Base-by-base conservation (phyloP, 2,797 vertebrate genomes). In the Masticophis lateralis region DNA sequence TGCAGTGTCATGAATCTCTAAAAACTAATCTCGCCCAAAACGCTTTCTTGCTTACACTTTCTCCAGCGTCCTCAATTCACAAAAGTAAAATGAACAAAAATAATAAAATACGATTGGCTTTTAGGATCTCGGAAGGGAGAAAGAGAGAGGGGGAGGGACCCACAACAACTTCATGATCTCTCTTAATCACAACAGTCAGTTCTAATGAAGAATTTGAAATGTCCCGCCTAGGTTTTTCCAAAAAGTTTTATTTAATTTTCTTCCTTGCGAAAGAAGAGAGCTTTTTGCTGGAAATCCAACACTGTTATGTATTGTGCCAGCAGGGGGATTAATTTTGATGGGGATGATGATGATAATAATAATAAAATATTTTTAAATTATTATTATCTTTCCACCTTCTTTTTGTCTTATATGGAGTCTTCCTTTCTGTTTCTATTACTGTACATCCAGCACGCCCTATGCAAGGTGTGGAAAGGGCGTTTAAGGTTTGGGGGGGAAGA, bases 1-100 rank as follows among this genome's bases (percentile, higher is more conserved):
- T 90, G 89, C 97, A 97, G 98, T 96, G 96, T 98, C 97, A 98
- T 97, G 97, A 87, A 95, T 93, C 25, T 86, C 83, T 5, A 74
- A 92, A 90, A 96, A 95, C 92, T 92, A 89, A 59, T 20, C 95
- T 90, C 1, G 43, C 94, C 83, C 93, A 87, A 94, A 95, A 91
- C 18, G 25, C 92, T 93, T 93, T 60, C 86, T 0, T 8, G 12
- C 18, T 2, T 2, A 83, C 55, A 12, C 55, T 66, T 4, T 32
- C 92, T 88, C 92, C 53, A 56, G 94, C 88, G 20, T 63, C 53
- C 18, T 93, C n/a, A 90, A 95, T 96, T 93, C 86, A 51, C 63
- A 91, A 61, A 90, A 92, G 28, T 92, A 16, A 90, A 79, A 93
- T 93, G 57, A 79, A 43, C 11, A 32, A 25, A 90, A 90, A 53